Percentiles rank a stretch among this genome's conserved stretches.
These are phyloP conservation scores for Passerculus sandwichensis DNA, from an alignment of 2,797 vertebrate genomes.

Conservation along the genomic window DNA sequence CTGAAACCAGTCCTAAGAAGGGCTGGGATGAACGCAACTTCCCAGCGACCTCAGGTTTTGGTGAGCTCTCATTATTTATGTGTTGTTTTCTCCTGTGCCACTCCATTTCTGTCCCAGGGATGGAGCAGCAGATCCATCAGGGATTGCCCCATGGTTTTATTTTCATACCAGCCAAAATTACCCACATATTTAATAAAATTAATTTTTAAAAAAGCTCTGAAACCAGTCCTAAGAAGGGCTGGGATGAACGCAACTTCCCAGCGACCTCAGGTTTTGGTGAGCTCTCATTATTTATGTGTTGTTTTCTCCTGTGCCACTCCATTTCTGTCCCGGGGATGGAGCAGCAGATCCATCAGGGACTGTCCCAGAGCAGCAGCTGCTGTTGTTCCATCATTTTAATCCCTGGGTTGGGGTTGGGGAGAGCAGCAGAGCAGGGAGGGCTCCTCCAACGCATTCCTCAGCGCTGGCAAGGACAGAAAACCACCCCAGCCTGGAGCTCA, in stretches of 20 bases:
- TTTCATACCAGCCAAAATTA: background rate
- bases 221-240: background rate
- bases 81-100: background rate
- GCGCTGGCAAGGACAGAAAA: background rate
- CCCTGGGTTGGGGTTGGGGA: background rate
- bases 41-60: background rate
- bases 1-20: background rate
- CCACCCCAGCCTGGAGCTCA: background rate
- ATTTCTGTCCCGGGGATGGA: fast-evolving
- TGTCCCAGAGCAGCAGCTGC: background rate
- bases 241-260: background rate
- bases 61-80: background rate
- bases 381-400: background rate
- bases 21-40: background rate
- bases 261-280: background rate
- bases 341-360: background rate
- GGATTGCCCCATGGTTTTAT: background rate
- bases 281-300: background rate
- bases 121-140: background rate
- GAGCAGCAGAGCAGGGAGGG: background rate
- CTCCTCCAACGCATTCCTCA: background rate
- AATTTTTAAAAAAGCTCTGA: background rate
- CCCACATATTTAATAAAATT: background rate
- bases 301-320: background rate
- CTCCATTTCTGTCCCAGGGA: fast-evolving